A percentile compares a stretch with the other conserved stretches of the same genome.
These are phyloP conservation scores for Esox niger DNA, from an alignment of 2,113 vertebrate species.

Conservation along the genomic window DNA sequence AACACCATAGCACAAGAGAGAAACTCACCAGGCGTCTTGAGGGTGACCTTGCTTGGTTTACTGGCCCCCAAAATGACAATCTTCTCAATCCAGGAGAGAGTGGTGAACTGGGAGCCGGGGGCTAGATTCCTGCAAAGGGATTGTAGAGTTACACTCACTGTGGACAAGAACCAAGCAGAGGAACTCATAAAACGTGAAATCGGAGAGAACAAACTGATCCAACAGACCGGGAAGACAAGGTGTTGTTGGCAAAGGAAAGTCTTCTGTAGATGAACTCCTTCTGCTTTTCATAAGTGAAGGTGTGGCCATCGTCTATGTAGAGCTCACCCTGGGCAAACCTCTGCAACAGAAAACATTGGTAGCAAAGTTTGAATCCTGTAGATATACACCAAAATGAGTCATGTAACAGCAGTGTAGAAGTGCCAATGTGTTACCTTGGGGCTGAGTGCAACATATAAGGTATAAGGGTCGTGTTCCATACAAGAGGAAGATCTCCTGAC, in stretches of 20 bases:
- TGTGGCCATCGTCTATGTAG: conserved; percentile 86
- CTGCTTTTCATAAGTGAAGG: conserved; percentile 77
- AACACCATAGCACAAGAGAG: not conserved
- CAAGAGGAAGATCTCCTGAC: conserved; percentile 82
- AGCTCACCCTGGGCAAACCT: conserved; percentile 82
- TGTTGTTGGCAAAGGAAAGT: conserved; percentile 74
- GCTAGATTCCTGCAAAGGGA: conserved; percentile 70
- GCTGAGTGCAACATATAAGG: conserved; percentile 82
- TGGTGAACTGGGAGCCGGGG: conserved; percentile 74
- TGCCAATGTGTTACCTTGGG: conserved; percentile 65
- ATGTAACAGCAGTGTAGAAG: too few species aligned
- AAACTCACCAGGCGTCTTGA: conserved; percentile 75
- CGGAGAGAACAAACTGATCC: not conserved
- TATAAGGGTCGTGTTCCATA: conserved; percentile 86
- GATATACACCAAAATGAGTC: too few species aligned
- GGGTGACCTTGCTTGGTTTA: conserved; percentile 72
- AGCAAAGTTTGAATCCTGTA: not conserved
- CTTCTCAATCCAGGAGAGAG: conserved; percentile 79
- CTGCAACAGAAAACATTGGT: conserved; percentile 51
- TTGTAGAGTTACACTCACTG: not conserved
- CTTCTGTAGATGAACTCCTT: conserved; percentile 77
- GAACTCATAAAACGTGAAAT: not conserved
- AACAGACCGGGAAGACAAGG: conserved; percentile 78
- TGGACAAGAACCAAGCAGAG: not conserved
- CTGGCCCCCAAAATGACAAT: conserved; percentile 80